A percentile compares a stretch with the other conserved stretches of the same genome.
Evolutionary conservation across 37 sponge, comb jelly and placozoan species (phyloP).

Genomic region (Halichondria panicea): DNA sequence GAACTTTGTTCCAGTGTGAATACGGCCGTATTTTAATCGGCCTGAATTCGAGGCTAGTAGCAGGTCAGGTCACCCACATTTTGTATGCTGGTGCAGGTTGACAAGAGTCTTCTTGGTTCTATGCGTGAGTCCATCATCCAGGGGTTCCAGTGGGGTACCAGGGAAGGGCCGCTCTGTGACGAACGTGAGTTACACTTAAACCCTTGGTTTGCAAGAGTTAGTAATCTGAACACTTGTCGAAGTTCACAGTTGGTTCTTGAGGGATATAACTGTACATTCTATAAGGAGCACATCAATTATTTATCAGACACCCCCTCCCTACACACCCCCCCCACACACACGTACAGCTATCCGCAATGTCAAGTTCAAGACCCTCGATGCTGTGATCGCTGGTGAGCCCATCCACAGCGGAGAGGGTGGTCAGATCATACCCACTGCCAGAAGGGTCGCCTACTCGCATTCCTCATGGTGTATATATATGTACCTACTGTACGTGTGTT

Average conservation of each 20-base stretch:
- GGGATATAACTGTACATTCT: no score
- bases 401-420: slow-evolving; percentile 97
- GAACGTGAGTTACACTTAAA: slow-evolving; percentile 68
- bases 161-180: slow-evolving; percentile 98
- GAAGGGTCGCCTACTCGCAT: slow-evolving; percentile 96
- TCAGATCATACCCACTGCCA: slow-evolving; percentile 97
- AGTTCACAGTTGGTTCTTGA: no score
- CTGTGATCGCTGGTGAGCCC: slow-evolving; percentile 86
- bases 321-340: background rate
- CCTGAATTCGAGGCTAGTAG: no score
- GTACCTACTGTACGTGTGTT: no score
- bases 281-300: no score
- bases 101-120: slow-evolving; percentile 86
- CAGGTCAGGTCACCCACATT: no score
- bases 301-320: no score
- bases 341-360: slow-evolving; percentile 95
- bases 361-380: slow-evolving; percentile 98
- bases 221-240: no score
- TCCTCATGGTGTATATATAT: slow-evolving; percentile 94
- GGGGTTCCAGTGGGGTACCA: slow-evolving; percentile 98
- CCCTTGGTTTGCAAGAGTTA: slow-evolving; percentile 1
- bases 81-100: no score
- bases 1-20: no score
- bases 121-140: slow-evolving; percentile 96
- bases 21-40: no score